These are phyloP conservation scores for Clanis bilineata DNA, from an alignment of 2,888 invertebrate genomes.

Conservation along the genomic window DNA sequence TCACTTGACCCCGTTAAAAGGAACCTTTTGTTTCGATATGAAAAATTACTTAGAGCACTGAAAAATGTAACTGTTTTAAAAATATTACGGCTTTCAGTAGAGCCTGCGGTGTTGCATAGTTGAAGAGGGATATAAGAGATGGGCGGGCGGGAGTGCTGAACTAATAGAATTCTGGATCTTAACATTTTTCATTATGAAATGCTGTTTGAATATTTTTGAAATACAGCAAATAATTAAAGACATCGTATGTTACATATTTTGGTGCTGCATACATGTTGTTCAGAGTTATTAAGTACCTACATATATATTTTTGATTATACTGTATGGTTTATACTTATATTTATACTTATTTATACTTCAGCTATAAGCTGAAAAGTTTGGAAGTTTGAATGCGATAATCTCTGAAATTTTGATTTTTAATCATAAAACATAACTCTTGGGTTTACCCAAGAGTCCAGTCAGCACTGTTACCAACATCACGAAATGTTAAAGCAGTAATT, in stretches of 20 bases:
- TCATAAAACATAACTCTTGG: neutral
- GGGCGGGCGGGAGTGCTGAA: neutral
- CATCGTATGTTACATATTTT: too few species aligned
- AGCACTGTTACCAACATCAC: neutral
- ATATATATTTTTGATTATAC: too few species aligned
- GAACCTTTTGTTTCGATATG: conserved; percentile 74
- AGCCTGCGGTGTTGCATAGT: neutral
- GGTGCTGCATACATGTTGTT: too few species aligned
- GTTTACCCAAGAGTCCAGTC: neutral
- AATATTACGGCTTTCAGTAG: conserved; percentile 3
- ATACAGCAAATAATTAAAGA: too few species aligned
- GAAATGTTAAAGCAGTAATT: neutral
- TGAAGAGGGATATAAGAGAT: neutral
- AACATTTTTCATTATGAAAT: too few species aligned
- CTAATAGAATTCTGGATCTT: neutral
- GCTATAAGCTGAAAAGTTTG: neutral
- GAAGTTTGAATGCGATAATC: too few species aligned
- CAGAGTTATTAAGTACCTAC: too few species aligned
- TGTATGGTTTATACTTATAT: too few species aligned
- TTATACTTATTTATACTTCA: too few species aligned
- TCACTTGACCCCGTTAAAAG: conserved; percentile 65
- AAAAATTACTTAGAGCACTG: conserved; percentile 58
- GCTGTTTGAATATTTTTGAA: too few species aligned
- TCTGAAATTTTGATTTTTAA: neutral
- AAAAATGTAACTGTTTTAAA: conserved; percentile 14